phyloP scores from a whole-genome alignment of 2,113 vertebrate genomes.

The Platichthys stellatus region DNA sequence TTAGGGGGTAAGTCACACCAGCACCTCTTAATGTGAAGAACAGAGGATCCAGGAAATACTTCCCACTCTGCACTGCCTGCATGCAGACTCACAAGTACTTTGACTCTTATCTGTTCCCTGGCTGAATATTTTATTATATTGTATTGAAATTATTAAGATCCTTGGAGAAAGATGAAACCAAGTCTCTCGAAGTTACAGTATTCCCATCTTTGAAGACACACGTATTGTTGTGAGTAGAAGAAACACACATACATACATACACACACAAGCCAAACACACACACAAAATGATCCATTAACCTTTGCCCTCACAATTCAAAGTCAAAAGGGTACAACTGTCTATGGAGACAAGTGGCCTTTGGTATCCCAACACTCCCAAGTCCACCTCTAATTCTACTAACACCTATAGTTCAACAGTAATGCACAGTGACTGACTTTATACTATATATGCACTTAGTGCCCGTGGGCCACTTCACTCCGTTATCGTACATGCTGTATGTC shows the following conservation, averaged over 20 bases:
- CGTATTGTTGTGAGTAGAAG: background rate
- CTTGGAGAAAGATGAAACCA: background rate
- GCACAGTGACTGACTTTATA: background rate
- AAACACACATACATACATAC: background rate
- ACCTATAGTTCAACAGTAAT: conserved; percentile 5
- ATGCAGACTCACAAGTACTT: conserved; percentile 10
- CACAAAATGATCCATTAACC: conserved; percentile 39
- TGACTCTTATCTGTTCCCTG: background rate
- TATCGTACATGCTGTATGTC: background rate
- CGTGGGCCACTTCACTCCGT: conserved; percentile 6
- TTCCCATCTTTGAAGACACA: background rate
- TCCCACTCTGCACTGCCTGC: background rate
- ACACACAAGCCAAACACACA: background rate
- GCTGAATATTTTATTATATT: background rate
- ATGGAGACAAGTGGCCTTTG: conserved; percentile 53
- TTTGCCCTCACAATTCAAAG: conserved; percentile 55
- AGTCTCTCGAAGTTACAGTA: background rate
- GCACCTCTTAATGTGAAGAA: conserved; percentile 58
- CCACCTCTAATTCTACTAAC: too few species aligned
- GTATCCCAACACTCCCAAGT: conserved; percentile 28
- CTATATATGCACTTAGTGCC: conserved; percentile 1
- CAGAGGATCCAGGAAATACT: conserved; percentile 13
- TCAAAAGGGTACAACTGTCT: conserved; percentile 50
- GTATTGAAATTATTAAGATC: conserved; percentile 16
- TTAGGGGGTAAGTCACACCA: conserved; percentile 69